A percentile compares a stretch with the other conserved stretches of the same genome.
Conservation (phyloP, 2,888 invertebrate species). For the Coelopa pilipes region DNA sequence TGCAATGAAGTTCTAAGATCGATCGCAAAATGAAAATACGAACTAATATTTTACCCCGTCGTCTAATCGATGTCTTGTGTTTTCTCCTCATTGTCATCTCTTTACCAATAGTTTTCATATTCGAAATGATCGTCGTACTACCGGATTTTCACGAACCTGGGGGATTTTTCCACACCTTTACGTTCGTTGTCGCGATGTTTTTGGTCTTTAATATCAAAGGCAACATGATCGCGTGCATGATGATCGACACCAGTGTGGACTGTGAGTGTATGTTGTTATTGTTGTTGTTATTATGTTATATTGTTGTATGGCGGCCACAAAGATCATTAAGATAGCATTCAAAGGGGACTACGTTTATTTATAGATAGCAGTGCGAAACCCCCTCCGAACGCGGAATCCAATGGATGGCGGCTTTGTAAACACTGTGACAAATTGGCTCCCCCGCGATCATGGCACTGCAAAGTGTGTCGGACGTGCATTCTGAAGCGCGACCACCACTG, state of each 20-base stretch:
- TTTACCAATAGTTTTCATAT: slow-evolving; percentile 57
- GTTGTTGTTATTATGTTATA: background rate
- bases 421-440: slow-evolving; percentile 79
- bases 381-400: slow-evolving; percentile 40
- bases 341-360: slow-evolving; percentile 32
- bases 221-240: slow-evolving; percentile 79
- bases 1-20: background rate
- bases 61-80: slow-evolving; percentile 54
- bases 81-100: slow-evolving; percentile 52
- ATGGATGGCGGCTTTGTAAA: slow-evolving; percentile 81
- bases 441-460: slow-evolving; percentile 92
- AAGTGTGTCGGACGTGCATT: slow-evolving; percentile 83
- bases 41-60: slow-evolving; percentile 52
- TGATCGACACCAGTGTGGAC: slow-evolving; percentile 80
- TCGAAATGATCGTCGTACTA: slow-evolving; percentile 75
- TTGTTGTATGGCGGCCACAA: background rate
- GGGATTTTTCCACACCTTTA: slow-evolving; percentile 70
- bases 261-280: slow-evolving; percentile 61
- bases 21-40: slow-evolving; percentile 49
- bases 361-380: slow-evolving; percentile 48
- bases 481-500: slow-evolving; percentile 88
- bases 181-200: slow-evolving; percentile 74
- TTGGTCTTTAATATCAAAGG: slow-evolving; percentile 80
- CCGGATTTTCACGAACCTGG: slow-evolving; percentile 73
- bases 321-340: no score